These are phyloP conservation scores for Pangasius macronema DNA, from an alignment of 2,797 vertebrate genomes.

Conservation along the genomic window DNA sequence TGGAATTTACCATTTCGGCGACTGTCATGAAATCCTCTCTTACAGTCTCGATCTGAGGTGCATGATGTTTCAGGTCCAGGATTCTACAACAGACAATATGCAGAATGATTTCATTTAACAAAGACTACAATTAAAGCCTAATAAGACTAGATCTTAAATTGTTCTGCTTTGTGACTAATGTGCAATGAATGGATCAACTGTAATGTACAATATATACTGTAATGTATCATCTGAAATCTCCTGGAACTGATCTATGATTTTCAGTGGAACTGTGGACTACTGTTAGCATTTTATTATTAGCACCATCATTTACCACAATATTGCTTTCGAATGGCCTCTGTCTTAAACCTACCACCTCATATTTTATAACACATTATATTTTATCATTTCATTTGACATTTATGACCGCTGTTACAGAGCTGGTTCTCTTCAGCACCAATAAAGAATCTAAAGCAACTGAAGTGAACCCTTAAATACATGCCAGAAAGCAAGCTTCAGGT, in stretches of 20 bases:
- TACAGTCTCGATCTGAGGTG: constrained; percentile 66
- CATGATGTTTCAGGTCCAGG: constrained; percentile 57
- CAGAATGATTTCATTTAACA: not conserved
- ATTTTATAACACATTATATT: not conserved
- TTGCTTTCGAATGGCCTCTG: not conserved
- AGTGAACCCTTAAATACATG: not conserved
- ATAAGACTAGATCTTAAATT: not conserved
- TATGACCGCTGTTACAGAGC: not conserved
- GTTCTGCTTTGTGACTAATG: not conserved
- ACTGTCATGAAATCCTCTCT: constrained; percentile 65
- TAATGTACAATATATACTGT: not conserved
- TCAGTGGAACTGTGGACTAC: not conserved
- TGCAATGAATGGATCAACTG: not conserved
- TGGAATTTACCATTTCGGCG: constrained; percentile 68
- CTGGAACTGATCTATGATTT: not conserved
- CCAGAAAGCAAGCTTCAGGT: not conserved
- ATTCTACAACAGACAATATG: constrained; percentile 34
- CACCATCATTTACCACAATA: not conserved
- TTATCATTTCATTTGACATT: not conserved
- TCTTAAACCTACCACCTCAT: not conserved
- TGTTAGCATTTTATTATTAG: not conserved
- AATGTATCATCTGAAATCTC: not conserved
- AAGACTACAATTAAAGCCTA: not conserved
- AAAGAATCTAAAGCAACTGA: not conserved
- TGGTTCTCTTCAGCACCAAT: not conserved